Conservation (phyloP, 2,797 vertebrate genomes). For the Alcedo quadribrachys region DNA sequence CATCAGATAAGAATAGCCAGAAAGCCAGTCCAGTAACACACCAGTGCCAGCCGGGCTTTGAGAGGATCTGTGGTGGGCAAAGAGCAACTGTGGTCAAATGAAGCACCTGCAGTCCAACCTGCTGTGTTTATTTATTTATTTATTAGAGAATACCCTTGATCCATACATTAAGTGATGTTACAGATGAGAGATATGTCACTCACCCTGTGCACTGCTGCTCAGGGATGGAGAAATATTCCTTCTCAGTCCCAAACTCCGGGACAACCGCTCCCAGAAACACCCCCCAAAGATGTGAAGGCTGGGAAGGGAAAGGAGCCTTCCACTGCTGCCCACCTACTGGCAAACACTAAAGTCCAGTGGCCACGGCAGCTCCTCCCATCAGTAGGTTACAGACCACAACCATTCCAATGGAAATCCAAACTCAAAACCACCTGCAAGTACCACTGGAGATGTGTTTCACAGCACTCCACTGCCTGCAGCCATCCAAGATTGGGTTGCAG, state of each 20-base stretch:
- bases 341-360: not conserved
- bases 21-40: not conserved
- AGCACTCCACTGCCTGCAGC: no score
- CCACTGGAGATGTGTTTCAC: no score
- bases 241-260: not conserved
- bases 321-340: not conserved
- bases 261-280: not conserved
- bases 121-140: not conserved
- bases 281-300: not conserved
- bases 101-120: not conserved
- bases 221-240: not conserved
- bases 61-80: not conserved
- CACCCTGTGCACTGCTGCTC: not conserved
- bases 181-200: accelerated
- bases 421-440: not conserved
- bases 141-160: no score
- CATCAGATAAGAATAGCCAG: not conserved
- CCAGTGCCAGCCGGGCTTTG: not conserved
- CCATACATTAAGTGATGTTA: not conserved
- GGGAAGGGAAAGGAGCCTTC: not conserved
- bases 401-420: not conserved
- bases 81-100: not conserved
- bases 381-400: not conserved
- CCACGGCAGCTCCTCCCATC: not conserved
- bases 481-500: no score